Conservation (phyloP, 2,888 invertebrate genomes). For the Steinernema carpocapsae region DNA sequence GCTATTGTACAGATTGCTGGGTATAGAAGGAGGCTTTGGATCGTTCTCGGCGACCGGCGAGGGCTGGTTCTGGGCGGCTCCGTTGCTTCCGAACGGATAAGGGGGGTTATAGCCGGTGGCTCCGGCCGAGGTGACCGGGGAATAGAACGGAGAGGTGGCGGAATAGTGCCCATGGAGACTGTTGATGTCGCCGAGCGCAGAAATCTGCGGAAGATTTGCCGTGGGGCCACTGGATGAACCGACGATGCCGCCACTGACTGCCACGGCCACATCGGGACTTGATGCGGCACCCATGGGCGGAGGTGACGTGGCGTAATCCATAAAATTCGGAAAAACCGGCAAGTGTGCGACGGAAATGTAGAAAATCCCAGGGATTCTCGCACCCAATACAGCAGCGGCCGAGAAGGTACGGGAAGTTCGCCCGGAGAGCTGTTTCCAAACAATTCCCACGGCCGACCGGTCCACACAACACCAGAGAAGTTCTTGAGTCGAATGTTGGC, state of each 20-base stretch:
- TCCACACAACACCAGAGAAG: constrained; percentile 19
- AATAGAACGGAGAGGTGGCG: constrained; percentile 13
- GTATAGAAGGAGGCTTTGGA: background rate
- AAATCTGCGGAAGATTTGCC: background rate
- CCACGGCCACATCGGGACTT: constrained; percentile 26
- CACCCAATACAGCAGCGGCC: constrained; percentile 31
- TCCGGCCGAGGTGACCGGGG: background rate
- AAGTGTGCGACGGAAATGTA: constrained; percentile 29
- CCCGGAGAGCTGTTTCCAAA: constrained; percentile 21
- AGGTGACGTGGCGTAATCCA: constrained; percentile 34
- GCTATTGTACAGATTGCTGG: background rate
- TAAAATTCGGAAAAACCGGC: constrained; percentile 34
- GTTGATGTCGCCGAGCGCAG: constrained; percentile 15
- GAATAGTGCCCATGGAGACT: constrained; percentile 16
- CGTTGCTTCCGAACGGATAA: constrained; percentile 13
- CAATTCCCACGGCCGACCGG: constrained; percentile 29
- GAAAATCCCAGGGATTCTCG: constrained; percentile 35
- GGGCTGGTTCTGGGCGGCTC: background rate
- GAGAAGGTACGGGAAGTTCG: constrained; percentile 32
- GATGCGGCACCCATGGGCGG: constrained; percentile 30
- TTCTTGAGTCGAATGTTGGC: constrained; percentile 24
- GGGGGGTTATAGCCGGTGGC: constrained; percentile 25
- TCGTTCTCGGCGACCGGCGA: constrained; percentile 16
- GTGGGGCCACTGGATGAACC: background rate
- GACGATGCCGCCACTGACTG: background rate